Base-by-base conservation (phyloP, 2,113 vertebrate genomes). In the Bungarus multicinctus region DNA sequence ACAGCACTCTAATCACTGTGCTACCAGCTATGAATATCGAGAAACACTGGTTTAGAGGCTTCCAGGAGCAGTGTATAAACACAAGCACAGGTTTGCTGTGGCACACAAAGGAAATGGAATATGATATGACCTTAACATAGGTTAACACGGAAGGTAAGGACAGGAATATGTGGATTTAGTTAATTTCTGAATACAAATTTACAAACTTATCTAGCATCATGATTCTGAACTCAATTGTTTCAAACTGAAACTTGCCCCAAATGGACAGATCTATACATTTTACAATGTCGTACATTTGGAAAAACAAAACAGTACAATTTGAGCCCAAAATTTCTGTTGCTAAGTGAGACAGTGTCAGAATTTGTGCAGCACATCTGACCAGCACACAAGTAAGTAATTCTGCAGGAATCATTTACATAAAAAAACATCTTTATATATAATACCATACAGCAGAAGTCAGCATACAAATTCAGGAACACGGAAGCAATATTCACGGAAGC, bases 21-120 rank as follows among this genome's bases (percentile, higher is more conserved):
- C 30, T 4, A 16, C 30, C 30, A 58, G 30, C 60, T n/a, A 69
- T 1, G 4, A 69, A 69, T 4, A 69, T 69, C n/a, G 60, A 69
- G 27, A 69, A 69, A 69, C 30, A 69, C 60, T 74, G n/a, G 14
- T 92, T 90, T 89, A 30, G 22, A 16, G 11, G 90, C 69, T 55
- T 53, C 58, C 57, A 58, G 95, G 95, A 94, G 64, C 43, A 94
- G 57, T 53, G 34, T 34, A 12, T 5, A 89, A 0, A 23, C 89
- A 60, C 7, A 53, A 92, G 53, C 58, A 2, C 92, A 55, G 91
- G 89, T 93, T 39, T 54, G 89, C 5, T 85, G 23, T 12, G 16
- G 89, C 86, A 94, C 94, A 87, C 34, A 93, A 27, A 95, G 93
- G 60, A 16, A 94, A 22, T 39, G 86, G 87, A n/a, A 91, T 87